Evolutionary conservation across 1,140 invertebrate genomes (phyloP).

Genomic region (Ptiloglossa arizonensis): DNA sequence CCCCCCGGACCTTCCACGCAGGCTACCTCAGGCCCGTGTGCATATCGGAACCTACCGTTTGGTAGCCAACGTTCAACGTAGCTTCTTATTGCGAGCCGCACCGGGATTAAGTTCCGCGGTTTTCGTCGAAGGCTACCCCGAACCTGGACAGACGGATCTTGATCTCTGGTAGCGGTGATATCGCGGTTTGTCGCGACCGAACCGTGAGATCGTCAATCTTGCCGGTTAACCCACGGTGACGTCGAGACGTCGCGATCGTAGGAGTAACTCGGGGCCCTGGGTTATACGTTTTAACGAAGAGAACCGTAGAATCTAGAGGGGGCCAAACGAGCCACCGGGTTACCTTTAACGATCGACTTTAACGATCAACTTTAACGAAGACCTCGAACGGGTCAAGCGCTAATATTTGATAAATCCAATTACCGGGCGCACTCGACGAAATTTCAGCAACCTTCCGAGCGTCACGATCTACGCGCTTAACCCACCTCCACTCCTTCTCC

Average conservation of each 20-base stretch:
- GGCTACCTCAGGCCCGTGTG: conserved; percentile 31
- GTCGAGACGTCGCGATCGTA: no score
- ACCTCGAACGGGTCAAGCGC: conserved; percentile 25
- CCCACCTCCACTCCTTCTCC: no score
- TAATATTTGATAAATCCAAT: not conserved
- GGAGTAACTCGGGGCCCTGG: no score
- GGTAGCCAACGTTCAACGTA: conserved; percentile 8
- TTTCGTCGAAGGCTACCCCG: conserved; percentile 1
- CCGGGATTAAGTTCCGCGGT: conserved; percentile 9
- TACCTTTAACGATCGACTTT: not conserved
- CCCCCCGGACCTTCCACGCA: conserved; percentile 6
- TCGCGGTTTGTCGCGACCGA: no score
- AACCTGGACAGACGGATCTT: not conserved
- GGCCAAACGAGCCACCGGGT: not conserved
- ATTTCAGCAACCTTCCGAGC: not conserved
- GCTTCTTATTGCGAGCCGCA: conserved; percentile 18
- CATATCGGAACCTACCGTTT: conserved; percentile 34
- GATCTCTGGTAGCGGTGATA: not conserved
- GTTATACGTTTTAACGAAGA: not conserved
- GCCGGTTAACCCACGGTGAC: no score
- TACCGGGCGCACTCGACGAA: not conserved
- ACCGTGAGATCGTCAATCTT: no score
- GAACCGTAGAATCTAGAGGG: no score
- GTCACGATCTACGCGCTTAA: no score
- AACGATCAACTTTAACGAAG: no score